Percentiles rank a stretch among this genome's conserved stretches.
Conservation (phyloP, 2,888 invertebrate species). For the Lasioglossum villosulum region DNA sequence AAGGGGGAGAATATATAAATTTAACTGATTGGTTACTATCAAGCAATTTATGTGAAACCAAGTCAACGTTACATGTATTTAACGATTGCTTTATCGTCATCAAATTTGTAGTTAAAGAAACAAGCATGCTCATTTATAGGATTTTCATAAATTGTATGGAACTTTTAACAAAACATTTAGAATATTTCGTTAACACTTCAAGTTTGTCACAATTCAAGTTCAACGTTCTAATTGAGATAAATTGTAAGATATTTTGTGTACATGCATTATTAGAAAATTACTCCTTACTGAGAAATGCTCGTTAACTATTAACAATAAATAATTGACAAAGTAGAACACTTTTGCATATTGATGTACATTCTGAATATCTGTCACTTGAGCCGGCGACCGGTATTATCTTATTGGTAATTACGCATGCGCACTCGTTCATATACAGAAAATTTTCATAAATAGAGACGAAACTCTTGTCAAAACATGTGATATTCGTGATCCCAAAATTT, state of each 20-base stretch:
- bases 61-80: conserved; percentile 21
- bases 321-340: conserved; percentile 4
- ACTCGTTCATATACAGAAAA: not conserved
- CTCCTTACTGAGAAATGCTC: not conserved
- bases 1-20: conserved; percentile 48
- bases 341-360: not conserved
- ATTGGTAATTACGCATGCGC: conserved; percentile 39
- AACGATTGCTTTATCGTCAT: conserved; percentile 13
- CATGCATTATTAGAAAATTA: not conserved
- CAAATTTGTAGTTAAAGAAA: not conserved
- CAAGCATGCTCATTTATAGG: not conserved
- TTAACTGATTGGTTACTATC: conserved; percentile 58
- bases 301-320: not conserved
- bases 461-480: not conserved
- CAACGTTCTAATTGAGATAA: not conserved
- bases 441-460: not conserved
- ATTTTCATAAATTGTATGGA: not conserved
- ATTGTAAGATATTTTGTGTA: not conserved
- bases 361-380: conserved; percentile 10
- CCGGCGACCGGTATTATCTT: conserved; percentile 27
- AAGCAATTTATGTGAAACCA: conserved; percentile 58
- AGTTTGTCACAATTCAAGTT: not conserved
- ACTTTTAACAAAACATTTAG: not conserved
- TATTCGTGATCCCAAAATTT: not conserved
- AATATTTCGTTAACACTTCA: not conserved